Base-by-base conservation (phyloP, 2,888 invertebrate species). In the Coleophora flavipennella region DNA sequence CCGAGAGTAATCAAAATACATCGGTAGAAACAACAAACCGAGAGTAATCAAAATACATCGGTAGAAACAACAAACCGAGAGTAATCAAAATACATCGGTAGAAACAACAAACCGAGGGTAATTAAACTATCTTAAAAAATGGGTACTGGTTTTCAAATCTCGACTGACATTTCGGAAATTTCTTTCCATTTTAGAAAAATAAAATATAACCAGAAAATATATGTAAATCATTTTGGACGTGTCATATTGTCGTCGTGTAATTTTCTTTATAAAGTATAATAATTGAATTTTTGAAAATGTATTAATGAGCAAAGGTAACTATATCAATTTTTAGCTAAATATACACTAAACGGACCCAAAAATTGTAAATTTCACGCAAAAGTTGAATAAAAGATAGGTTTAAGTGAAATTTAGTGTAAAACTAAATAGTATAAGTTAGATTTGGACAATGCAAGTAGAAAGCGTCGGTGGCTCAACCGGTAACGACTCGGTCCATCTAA, bases 311-410 rank as follows among this genome's bases (percentile, higher is more conserved):
- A 36, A 41, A 45, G 42, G 39, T 39, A 45, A 42, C 43, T 50
- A 50, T 46, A 44, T 51, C 49, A 50, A 53, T 53, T 57, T 61
- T 59, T 62, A 61, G 62, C 57, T 40, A 59, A 60, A 53, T 54
- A 46, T 62, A 59, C 66, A 62, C 72, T 72, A 65, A 71, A 64
- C 44, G 79, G 67, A 71, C 79, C 80, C 78, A 79, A 70, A 67
- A 55, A 60, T 70, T 79, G 78, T 78, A 70, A 60, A 67, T 48
- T 55, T 55, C 52, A 59, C 53, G 63, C 69, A 64, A 62, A 49
- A 68, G 62, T 73, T 74, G 49, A 68, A 70, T 65, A 56, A 60
- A 55, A 60, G 47, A 57, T 67, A 72, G 64, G 45, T 55, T 56
- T 57, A 60, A 63, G 59, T 54, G 56, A 57, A 59, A 53, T 49